Evolutionary conservation across 2,888 invertebrate species (phyloP).

Genomic region (Heliconius ethilla): DNA sequence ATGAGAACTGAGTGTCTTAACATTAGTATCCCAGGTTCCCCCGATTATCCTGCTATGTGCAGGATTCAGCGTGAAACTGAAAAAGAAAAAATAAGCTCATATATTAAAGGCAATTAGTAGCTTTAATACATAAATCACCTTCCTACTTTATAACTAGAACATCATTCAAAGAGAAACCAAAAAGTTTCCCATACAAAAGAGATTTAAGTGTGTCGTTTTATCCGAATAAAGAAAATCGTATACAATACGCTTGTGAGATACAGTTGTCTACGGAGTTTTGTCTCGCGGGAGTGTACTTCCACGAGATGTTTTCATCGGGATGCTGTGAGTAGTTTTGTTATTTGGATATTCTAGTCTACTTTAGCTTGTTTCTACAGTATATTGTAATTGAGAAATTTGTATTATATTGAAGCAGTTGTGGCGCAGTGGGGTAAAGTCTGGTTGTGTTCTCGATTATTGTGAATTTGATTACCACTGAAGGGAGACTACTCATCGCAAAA

Average conservation of each 20-base stretch:
- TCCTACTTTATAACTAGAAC: not conserved
- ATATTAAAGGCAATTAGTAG: not conserved
- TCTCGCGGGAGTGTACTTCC: conserved; percentile 8
- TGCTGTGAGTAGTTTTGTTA: conserved; percentile 11
- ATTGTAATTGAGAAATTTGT: not conserved
- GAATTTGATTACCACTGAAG: not conserved
- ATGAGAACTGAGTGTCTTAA: not conserved
- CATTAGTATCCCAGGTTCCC: not conserved
- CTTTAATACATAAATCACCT: not conserved
- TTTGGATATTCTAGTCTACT: not conserved
- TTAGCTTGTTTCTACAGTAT: not conserved
- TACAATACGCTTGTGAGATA: conserved; percentile 30
- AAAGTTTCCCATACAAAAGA: conserved; percentile 27
- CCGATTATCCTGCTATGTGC: not conserved
- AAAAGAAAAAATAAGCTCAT: not conserved
- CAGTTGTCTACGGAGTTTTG: conserved; percentile 21
- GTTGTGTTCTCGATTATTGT: too few relatives aligned
- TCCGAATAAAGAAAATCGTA: conserved; percentile 22
- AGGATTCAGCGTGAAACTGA: not conserved
- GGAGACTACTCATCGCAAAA: too few relatives aligned
- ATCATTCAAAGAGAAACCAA: conserved; percentile 10
- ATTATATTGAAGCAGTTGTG: not conserved
- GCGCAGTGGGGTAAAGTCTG: too few relatives aligned
- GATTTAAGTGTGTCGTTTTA: conserved; percentile 29
- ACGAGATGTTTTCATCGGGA: conserved; percentile 10